Evolutionary conservation across 2,797 vertebrate species (phyloP).

Genomic region (Molothrus aeneus): DNA sequence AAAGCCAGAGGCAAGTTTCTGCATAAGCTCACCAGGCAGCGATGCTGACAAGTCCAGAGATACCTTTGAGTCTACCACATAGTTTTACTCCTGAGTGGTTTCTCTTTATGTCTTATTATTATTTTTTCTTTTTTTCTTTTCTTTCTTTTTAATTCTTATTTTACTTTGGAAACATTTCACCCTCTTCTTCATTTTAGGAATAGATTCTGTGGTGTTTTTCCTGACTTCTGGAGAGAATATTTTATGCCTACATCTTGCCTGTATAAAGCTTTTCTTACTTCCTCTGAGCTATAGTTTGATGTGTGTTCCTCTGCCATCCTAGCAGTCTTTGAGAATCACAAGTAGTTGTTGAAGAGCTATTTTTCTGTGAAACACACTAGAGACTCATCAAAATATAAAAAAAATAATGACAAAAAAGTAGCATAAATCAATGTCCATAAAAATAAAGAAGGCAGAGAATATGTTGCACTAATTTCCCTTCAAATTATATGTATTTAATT

Average conservation of each 20-base stretch:
- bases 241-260: background rate
- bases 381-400: background rate
- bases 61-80: background rate
- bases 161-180: background rate
- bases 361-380: background rate
- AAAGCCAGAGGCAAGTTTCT: slow-evolving; percentile 53
- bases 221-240: background rate
- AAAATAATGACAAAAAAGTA: accelerated
- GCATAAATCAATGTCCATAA: background rate
- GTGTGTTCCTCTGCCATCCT: background rate
- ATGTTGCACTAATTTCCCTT: background rate
- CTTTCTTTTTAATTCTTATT: background rate
- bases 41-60: slow-evolving; percentile 11
- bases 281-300: background rate
- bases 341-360: background rate
- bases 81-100: background rate
- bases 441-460: background rate
- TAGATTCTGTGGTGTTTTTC: background rate
- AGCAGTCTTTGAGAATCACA: background rate
- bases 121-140: background rate
- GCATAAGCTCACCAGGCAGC: background rate
- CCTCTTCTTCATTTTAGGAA: background rate
- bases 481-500: background rate
- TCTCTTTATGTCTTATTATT: background rate
- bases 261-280: background rate